These are phyloP conservation scores for Columba livia DNA, from an alignment of 2,113 vertebrate genomes.

Conservation along the genomic window DNA sequence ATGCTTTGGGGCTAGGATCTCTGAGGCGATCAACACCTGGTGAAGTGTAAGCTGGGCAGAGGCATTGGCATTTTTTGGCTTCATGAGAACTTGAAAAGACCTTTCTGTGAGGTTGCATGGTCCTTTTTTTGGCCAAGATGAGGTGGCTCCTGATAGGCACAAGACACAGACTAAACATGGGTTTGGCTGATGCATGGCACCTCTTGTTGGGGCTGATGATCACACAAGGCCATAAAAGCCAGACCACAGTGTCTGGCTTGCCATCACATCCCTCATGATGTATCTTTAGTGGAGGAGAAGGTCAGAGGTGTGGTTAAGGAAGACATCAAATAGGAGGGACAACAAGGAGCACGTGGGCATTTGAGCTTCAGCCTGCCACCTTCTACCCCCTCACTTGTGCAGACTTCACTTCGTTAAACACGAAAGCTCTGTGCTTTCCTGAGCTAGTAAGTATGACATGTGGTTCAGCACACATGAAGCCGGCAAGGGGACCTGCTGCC, in stretches of 20 bases:
- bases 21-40: background rate
- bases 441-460: background rate
- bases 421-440: background rate
- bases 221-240: background rate
- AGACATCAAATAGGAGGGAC: background rate
- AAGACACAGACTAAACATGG: fast-evolving
- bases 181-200: background rate
- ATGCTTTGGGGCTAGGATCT: background rate
- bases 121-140: background rate
- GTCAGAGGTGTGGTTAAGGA: background rate
- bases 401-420: background rate
- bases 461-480: background rate
- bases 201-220: fast-evolving
- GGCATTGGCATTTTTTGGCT: background rate
- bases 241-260: background rate
- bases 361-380: background rate
- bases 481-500: background rate
- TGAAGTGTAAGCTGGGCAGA: background rate
- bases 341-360: background rate
- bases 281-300: background rate
- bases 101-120: background rate
- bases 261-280: background rate
- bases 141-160: background rate
- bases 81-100: background rate
- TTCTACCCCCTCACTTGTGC: background rate